Evolutionary conservation across 2,113 vertebrate species (phyloP).

Genomic region (Prolemur simus): DNA sequence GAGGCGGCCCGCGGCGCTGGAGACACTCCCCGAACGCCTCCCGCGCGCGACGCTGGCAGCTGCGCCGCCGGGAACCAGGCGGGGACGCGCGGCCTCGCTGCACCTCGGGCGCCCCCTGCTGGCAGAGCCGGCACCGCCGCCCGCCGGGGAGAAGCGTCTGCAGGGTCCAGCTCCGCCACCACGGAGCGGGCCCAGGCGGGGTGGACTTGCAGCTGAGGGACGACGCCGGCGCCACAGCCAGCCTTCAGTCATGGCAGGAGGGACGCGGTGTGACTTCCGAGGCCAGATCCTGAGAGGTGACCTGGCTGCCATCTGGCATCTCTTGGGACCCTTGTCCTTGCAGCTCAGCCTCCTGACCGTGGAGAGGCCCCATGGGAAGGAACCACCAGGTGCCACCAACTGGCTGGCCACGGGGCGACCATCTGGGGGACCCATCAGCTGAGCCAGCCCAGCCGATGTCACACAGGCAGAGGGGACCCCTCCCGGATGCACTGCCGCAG

Average conservation of each 20-base stretch:
- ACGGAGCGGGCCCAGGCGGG: background rate
- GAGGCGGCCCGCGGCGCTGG: accelerated
- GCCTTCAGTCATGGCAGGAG: background rate
- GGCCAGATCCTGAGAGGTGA: too few species aligned
- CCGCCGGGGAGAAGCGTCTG: accelerated
- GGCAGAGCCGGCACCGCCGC: accelerated
- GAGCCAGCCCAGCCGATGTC: background rate
- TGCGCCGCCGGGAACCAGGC: too few species aligned
- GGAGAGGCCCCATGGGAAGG: background rate
- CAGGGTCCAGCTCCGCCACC: background rate
- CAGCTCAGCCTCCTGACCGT: too few species aligned
- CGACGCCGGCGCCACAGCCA: accelerated
- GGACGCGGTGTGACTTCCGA: background rate
- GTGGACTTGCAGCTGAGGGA: background rate
- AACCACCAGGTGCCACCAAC: background rate
- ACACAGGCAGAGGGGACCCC: background rate
- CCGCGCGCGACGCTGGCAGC: accelerated
- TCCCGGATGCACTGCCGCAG: accelerated
- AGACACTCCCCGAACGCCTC: background rate
- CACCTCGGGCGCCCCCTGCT: background rate
- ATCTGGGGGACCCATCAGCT: accelerated
- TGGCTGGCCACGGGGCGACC: too few species aligned
- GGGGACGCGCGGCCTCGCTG: background rate
- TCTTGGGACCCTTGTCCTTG: background rate
- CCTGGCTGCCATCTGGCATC: background rate